Percentiles rank a stretch among this genome's conserved stretches.
phyloP scores from a whole-genome alignment of 23 tunicate species.

The Trididemnum clinides region DNA sequence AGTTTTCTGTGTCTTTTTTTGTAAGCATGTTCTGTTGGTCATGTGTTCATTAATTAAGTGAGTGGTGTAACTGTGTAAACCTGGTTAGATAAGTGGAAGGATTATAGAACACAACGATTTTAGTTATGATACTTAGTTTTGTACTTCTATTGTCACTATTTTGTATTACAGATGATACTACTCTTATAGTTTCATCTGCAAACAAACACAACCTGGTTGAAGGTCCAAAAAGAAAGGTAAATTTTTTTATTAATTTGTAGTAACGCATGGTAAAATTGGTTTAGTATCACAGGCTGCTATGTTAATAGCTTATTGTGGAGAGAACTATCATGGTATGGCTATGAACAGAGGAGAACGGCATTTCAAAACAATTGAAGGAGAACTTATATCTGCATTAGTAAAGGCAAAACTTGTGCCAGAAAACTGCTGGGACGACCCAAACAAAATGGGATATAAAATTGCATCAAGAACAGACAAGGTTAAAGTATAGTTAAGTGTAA shows the following conservation, averaged over 20 bases:
- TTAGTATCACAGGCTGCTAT: slow-evolving; percentile 64
- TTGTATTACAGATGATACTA: too few species aligned
- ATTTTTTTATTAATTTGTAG: too few species aligned
- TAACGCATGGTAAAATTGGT: background rate
- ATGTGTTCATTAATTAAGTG: too few species aligned
- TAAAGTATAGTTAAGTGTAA: background rate
- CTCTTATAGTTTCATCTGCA: background rate
- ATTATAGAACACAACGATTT: too few species aligned
- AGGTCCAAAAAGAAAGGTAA: slow-evolving; percentile 61
- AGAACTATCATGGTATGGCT: slow-evolving; percentile 83
- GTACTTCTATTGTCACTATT: too few species aligned
- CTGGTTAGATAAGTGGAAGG: too few species aligned
- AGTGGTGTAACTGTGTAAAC: too few species aligned
- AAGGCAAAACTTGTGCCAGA: slow-evolving; percentile 82
- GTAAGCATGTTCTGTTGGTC: too few species aligned
- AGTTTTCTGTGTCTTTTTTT: too few species aligned
- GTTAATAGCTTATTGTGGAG: slow-evolving; percentile 88
- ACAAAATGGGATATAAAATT: slow-evolving; percentile 73
- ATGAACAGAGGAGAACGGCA: slow-evolving; percentile 81
- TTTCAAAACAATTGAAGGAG: slow-evolving; percentile 81
- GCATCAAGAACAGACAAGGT: slow-evolving; percentile 96
- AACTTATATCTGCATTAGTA: slow-evolving; percentile 66
- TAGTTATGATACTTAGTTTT: too few species aligned
- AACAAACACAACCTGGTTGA: slow-evolving; percentile 22
- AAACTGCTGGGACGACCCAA: slow-evolving; percentile 69